phyloP scores from a whole-genome alignment of 2,797 vertebrate genomes.

The Mallotus villosus region DNA sequence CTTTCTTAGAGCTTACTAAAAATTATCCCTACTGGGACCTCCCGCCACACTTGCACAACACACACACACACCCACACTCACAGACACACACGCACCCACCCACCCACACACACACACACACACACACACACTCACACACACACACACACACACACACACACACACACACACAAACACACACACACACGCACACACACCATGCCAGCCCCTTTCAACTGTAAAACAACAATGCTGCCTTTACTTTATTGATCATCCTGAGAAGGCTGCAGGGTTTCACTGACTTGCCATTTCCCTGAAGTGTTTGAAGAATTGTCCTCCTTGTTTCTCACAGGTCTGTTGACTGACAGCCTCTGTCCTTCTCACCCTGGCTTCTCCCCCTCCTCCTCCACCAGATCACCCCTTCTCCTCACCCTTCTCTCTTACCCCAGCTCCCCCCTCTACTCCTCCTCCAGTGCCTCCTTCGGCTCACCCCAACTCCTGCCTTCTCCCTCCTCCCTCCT shows the following conservation, averaged over 20 bases:
- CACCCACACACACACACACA: slow-evolving; percentile 12
- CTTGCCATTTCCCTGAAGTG: slow-evolving; percentile 67
- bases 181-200: slow-evolving; percentile 30
- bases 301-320: slow-evolving; percentile 60
- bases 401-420: too few species aligned
- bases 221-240: slow-evolving; percentile 65
- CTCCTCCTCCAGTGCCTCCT: neutral
- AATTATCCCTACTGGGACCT: slow-evolving; percentile 67
- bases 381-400: neutral
- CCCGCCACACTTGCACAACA: slow-evolving; percentile 39
- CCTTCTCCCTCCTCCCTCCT: too few species aligned
- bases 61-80: too few species aligned
- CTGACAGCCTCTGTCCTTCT: slow-evolving; percentile 32
- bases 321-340: slow-evolving; percentile 50
- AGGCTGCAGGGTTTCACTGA: slow-evolving; percentile 63
- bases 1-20: slow-evolving; percentile 72
- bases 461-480: neutral
- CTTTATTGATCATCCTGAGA: slow-evolving; percentile 74
- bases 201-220: slow-evolving; percentile 65
- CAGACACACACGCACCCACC: slow-evolving; percentile 37
- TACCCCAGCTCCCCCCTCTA: neutral
- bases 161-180: slow-evolving; percentile 50
- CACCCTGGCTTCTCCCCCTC: slow-evolving; percentile 6
- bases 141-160: slow-evolving; percentile 6
- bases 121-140: slow-evolving; percentile 24